Conservation (phyloP, 2,888 invertebrate species). For the Dyspetes luteomarginatus region DNA sequence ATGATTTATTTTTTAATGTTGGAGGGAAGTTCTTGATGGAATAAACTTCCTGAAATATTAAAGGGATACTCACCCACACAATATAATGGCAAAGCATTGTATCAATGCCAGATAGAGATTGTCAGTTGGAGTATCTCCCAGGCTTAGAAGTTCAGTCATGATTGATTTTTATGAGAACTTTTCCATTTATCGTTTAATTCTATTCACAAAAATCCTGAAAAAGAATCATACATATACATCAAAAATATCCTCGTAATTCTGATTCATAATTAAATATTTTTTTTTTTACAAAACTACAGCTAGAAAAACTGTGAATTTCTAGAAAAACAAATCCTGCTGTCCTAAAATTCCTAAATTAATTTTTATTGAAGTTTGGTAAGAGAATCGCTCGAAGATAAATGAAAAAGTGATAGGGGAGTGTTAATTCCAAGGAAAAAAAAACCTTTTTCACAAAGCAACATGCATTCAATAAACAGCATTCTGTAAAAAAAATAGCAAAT, state of each 20-base stretch:
- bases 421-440: too few relatives aligned
- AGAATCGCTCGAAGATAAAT: too few relatives aligned
- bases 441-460: too few relatives aligned
- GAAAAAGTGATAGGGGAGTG: too few relatives aligned
- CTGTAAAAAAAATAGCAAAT: too few relatives aligned
- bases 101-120: conserved; percentile 95
- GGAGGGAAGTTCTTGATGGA: neutral
- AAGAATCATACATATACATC: neutral
- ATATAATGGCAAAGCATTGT: conserved; percentile 95
- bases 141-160: conserved; percentile 37
- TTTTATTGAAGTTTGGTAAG: neutral
- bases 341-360: too few relatives aligned
- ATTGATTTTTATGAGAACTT: neutral
- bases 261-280: neutral
- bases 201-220: conserved; percentile 15
- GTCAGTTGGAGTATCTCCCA: conserved; percentile 85
- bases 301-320: neutral
- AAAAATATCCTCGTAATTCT: neutral
- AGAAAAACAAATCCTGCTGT: too few relatives aligned
- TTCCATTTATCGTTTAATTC: conserved; percentile 2
- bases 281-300: neutral
- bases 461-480: too few relatives aligned
- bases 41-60: conserved; percentile 1
- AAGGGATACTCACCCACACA: conserved; percentile 90
- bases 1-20: neutral